Evolutionary conservation across 2,113 vertebrate species (phyloP).

Genomic region (Hippoglossus stenolepis): DNA sequence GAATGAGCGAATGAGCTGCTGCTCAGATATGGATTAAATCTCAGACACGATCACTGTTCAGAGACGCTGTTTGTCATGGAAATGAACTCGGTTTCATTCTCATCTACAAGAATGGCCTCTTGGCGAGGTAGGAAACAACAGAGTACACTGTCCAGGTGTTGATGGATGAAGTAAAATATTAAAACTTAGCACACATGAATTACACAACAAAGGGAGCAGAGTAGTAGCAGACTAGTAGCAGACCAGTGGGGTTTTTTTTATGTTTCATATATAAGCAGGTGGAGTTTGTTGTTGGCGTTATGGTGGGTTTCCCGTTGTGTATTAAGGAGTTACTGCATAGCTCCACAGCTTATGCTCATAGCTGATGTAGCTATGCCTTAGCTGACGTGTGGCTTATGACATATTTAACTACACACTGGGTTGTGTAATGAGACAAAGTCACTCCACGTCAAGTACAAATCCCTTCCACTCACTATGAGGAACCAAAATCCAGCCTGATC

Average conservation of each 20-base stretch:
- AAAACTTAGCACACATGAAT: conserved; percentile 29
- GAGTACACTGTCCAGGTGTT: conserved; percentile 13
- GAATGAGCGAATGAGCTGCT: too few relatives aligned
- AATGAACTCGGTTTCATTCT: conserved; percentile 40
- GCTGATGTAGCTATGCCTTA: too few relatives aligned
- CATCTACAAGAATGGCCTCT: conserved; percentile 21
- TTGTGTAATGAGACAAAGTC: too few relatives aligned
- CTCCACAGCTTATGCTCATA: too few relatives aligned
- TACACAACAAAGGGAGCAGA: conserved; percentile 14
- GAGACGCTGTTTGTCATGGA: conserved; percentile 7
- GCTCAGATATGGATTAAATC: conserved; percentile 49
- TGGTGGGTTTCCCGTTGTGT: not conserved
- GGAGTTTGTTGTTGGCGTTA: not conserved
- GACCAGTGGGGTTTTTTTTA: too few relatives aligned
- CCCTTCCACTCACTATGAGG: too few relatives aligned
- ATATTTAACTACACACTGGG: too few relatives aligned
- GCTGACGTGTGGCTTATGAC: too few relatives aligned
- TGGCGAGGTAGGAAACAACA: conserved; percentile 29
- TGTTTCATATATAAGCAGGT: not conserved
- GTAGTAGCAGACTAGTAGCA: not conserved
- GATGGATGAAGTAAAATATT: conserved; percentile 17
- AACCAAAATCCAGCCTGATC: too few relatives aligned
- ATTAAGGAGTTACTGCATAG: not conserved
- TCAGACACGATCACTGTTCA: too few relatives aligned
- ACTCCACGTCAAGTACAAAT: too few relatives aligned